Base-by-base conservation (phyloP, 2,113 vertebrate species). In the Pandion haliaetus region DNA sequence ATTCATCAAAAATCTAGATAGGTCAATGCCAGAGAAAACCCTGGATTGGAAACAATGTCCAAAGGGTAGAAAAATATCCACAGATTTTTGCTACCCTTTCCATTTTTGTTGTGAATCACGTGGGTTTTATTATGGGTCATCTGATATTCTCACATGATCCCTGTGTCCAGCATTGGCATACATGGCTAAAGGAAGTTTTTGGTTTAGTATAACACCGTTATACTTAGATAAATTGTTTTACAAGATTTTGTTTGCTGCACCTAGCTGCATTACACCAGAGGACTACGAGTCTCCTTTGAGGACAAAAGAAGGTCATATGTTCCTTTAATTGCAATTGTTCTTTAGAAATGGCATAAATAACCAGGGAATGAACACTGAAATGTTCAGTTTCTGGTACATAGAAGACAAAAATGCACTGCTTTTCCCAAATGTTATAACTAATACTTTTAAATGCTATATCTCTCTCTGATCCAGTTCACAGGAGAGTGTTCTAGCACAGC, bases 241-340 rank as follows among this genome's bases (percentile, higher is more conserved):
- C 38, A 79, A 67, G 47, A 8, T 47, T 93, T 79, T 82, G 32
- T 47, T 67, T 94, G 55, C 80, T 76, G 32, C 57, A 67, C 16
- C 63, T 72, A 82, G 38, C 67, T 92, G 52, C 61, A 74, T 89
- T 89, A 84, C 36, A 91, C 44, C 5, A 47, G 63, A 84, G n/a
- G n/a, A 76, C 38, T 63, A 42, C 13, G 69, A 67, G 17, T 76
- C 57, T 93, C 61, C 52, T 86, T 24, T 0, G 3, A 94, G 86
- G 86, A 96, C 61, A 65, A 79, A 89, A 91, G 78, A 70, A 71
- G 47, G 86, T 88, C 32, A 23, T 55, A 15, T 57, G 34, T 71
- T 90, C 26, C 18, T 95, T 85, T 96, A 91, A 93, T 94, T 96
- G 65, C 45, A 95, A 65, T 40, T 77, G n/a, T 47, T 86, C 45